Base-by-base conservation (phyloP, 2,113 vertebrate genomes). In the Sus scrofa region DNA sequence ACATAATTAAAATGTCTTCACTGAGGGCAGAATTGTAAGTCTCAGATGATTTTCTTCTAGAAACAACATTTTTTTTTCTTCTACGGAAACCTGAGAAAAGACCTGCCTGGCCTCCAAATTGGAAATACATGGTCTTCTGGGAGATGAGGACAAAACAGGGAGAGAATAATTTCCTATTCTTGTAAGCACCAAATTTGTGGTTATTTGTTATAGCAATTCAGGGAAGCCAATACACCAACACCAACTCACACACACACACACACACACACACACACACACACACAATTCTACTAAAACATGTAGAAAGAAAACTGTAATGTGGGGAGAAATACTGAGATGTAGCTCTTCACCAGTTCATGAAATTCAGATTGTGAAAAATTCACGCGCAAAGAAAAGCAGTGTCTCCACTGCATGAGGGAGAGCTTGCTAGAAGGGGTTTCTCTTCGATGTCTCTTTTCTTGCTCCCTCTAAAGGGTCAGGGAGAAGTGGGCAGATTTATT, bases 1-100 rank as follows among this genome's bases (percentile, higher is more conserved):
- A 34, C 34, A 60, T 95, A 86, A 96, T 96, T 96, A 93, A 96
- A 96, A 83, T 95, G 77, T 78, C 74, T 95, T 95, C 83, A 86
- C 6, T 60, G 30, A 96, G 62, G 71, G 39, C 32, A 86, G 81
- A 78, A 81, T 77, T 94, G 10, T 70, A 82, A 90, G 81, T 94
- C 85, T 97, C 62, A 44, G 67, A 44, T 54, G 71, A 85, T 79
- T 90, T 94, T 65, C 39, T 86, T 52, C 24, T 58, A 77, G 81
- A 86, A 94, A 85, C 30, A 63, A 58, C 26, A 15, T 26, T n/a
- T 60, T 50, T 50, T 16, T n/a, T 18, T 6, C 58, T 74, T 67
- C 14, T 32, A 4, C 27, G 32, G n/a, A 58, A 74, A 34, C 22
- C 68, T 86, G 15, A n/a, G 67, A 78, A 62, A 34, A 73, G 74